Evolutionary conservation across 1,140 invertebrate species (phyloP).

Genomic region (Tribolium castaneum): DNA sequence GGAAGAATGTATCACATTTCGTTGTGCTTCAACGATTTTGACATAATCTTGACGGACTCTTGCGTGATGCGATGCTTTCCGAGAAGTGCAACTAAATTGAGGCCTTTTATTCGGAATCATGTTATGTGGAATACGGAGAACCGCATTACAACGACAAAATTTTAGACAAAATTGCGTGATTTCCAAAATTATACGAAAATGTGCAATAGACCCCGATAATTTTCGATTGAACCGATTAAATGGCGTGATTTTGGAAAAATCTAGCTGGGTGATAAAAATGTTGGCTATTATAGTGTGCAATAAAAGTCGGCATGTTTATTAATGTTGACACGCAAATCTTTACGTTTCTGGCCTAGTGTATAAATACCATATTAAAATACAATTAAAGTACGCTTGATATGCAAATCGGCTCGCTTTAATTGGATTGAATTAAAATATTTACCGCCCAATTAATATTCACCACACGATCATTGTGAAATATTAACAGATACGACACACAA

Average conservation of each 20-base stretch:
- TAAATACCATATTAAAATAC: conserved; percentile 34
- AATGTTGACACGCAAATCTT: conserved; percentile 21
- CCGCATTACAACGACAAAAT: background rate
- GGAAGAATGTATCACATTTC: conserved; percentile 38
- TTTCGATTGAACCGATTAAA: background rate
- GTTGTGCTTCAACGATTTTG: conserved; percentile 45
- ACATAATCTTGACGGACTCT: conserved; percentile 51
- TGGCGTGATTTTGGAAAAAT: background rate
- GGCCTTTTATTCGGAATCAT: conserved; percentile 4
- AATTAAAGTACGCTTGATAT: conserved; percentile 34
- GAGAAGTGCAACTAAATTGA: conserved; percentile 43
- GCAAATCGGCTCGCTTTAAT: conserved; percentile 15
- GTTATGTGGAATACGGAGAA: background rate
- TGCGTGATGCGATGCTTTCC: conserved; percentile 51
- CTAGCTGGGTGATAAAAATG: background rate
- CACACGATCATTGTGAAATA: conserved; percentile 8
- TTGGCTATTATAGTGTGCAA: conserved; percentile 13
- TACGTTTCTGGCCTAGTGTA: background rate
- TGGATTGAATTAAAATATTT: conserved; percentile 33
- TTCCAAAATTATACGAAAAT: background rate
- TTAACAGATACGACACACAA: background rate
- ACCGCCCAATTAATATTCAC: conserved; percentile 20
- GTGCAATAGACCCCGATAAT: background rate
- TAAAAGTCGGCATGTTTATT: conserved; percentile 29
- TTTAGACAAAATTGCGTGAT: background rate